Conservation (phyloP, 2,797 vertebrate species). For the Helostoma temminkii region DNA sequence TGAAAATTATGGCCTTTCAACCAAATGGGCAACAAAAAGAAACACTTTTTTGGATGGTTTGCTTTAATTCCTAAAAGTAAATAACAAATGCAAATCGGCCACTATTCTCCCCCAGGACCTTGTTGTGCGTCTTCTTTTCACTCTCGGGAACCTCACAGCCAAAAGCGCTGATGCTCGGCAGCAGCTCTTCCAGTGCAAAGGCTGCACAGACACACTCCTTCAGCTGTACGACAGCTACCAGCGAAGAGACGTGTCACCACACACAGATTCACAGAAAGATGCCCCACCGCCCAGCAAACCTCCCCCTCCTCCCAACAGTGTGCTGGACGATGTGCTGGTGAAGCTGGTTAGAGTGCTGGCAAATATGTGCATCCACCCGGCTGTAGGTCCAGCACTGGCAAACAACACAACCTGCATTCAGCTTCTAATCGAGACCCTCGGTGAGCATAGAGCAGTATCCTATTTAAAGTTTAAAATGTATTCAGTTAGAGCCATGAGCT, state of each 20-base stretch:
- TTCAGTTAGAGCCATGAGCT: background rate
- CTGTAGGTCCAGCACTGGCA: constrained; percentile 85
- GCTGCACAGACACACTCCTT: constrained; percentile 84
- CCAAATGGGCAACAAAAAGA: background rate
- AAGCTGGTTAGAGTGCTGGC: constrained; percentile 93
- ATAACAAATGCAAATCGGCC: background rate
- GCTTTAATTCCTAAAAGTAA: background rate
- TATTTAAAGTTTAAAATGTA: no score
- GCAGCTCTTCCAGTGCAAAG: constrained; percentile 84
- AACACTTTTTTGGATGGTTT: background rate
- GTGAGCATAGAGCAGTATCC: constrained; percentile 75
- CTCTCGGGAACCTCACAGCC: constrained; percentile 93
- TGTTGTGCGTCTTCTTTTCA: constrained; percentile 91
- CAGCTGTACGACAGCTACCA: constrained; percentile 86
- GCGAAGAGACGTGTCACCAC: constrained; percentile 55
- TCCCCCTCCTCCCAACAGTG: background rate
- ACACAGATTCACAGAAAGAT: constrained; percentile 12
- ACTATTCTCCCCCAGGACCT: constrained; percentile 85
- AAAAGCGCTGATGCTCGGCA: constrained; percentile 85
- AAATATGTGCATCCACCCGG: constrained; percentile 90
- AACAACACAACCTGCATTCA: constrained; percentile 78
- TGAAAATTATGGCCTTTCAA: background rate
- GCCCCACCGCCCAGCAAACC: background rate
- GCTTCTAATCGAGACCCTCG: constrained; percentile 88
- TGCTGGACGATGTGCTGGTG: constrained; percentile 89